phyloP scores from a whole-genome alignment of 2,888 invertebrate genomes.

The Pollenia labialis region DNA sequence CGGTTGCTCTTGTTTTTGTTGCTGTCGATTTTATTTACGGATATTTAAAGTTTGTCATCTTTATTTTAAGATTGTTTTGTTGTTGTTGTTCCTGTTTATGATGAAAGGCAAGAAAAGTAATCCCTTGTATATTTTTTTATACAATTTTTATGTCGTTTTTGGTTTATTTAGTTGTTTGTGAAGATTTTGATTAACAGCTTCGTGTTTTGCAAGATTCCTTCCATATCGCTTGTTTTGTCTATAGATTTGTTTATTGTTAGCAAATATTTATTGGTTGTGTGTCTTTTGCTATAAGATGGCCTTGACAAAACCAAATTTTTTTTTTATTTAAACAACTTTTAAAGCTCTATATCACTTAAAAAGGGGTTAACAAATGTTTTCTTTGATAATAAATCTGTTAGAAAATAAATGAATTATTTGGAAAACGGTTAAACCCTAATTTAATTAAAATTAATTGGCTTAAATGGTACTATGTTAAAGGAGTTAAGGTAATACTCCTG shows the following conservation, averaged over 20 bases:
- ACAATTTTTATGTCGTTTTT: neutral
- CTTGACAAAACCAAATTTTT: neutral
- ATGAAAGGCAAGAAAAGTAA: constrained; percentile 25
- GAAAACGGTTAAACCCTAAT: neutral
- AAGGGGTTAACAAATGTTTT: neutral
- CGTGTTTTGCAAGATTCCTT: neutral
- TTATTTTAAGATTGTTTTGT: constrained; percentile 44
- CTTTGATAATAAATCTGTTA: neutral
- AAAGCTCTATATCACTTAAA: neutral
- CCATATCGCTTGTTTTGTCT: neutral
- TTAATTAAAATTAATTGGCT: neutral
- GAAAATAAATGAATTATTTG: neutral
- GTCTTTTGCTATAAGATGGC: neutral
- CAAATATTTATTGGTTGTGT: constrained; percentile 3
- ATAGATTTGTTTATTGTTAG: constrained; percentile 36
- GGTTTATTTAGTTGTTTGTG: constrained; percentile 33
- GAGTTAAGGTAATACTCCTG: no score
- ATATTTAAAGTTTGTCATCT: constrained; percentile 60
- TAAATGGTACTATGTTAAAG: neutral
- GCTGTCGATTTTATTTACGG: constrained; percentile 19
- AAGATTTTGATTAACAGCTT: constrained; percentile 5
- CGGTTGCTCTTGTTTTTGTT: constrained; percentile 27
- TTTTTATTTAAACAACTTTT: neutral
- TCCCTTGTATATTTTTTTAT: constrained; percentile 1
- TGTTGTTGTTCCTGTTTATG: constrained; percentile 29